These are phyloP conservation scores for Solenopsis fugax DNA, from an alignment of 1,140 invertebrate species.

Conservation along the genomic window DNA sequence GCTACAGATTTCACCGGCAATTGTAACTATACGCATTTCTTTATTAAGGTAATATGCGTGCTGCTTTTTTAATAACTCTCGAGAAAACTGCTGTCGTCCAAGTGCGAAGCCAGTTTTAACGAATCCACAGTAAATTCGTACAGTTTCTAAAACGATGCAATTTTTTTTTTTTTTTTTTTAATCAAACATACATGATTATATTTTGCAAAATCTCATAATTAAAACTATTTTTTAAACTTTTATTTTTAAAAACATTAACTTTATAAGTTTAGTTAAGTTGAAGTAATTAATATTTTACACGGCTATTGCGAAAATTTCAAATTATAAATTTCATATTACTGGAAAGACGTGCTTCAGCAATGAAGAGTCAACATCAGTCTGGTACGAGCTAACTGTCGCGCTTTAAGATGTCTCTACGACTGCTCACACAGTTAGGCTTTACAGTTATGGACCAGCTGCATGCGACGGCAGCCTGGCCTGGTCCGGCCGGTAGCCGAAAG, in stretches of 20 bases:
- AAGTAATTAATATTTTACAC: not conserved
- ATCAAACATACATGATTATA: not conserved
- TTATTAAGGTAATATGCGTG: constrained; percentile 10
- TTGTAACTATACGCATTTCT: constrained; percentile 52
- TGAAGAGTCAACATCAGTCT: not conserved
- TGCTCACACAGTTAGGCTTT: constrained; percentile 19
- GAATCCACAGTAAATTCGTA: not conserved
- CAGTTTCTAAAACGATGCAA: not conserved
- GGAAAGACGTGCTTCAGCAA: not conserved
- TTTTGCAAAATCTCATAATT: not conserved
- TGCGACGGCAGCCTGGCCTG: not conserved
- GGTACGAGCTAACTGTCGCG: not conserved
- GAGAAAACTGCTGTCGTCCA: constrained; percentile 21
- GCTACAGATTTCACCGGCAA: constrained; percentile 66
- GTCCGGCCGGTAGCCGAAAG: constrained; percentile 18
- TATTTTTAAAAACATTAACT: not conserved
- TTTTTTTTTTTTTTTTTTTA: not conserved
- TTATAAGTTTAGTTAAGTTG: not conserved
- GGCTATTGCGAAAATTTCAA: not conserved
- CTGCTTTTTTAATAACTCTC: constrained; percentile 20
- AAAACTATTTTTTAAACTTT: not conserved
- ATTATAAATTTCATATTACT: not conserved
- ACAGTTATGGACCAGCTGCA: constrained; percentile 55
- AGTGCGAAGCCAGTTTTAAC: not conserved
- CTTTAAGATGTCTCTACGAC: not conserved